Conservation (phyloP, 2,113 vertebrate species). For the Nibea albiflora region DNA sequence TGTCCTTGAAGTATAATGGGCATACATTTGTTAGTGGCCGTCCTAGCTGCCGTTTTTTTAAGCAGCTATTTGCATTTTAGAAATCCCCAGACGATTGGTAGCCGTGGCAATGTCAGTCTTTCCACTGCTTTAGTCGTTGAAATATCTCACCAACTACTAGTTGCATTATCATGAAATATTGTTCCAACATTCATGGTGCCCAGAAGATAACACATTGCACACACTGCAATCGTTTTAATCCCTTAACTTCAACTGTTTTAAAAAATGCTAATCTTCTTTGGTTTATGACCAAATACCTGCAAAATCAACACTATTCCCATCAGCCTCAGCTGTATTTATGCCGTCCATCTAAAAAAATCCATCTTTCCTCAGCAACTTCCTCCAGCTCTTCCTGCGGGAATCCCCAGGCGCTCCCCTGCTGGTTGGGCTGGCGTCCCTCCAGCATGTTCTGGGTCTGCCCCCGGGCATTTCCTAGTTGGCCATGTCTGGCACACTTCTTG, state of each 20-base stretch:
- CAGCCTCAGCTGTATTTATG: not conserved
- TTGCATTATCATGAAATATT: not conserved
- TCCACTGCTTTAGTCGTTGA: not conserved
- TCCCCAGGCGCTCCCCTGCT: conserved; percentile 25
- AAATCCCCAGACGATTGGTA: no score
- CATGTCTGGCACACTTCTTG: conserved; percentile 32
- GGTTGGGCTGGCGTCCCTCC: conserved; percentile 47
- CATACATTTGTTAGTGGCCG: no score
- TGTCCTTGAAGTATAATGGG: no score
- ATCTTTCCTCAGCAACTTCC: not conserved
- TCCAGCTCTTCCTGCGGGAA: not conserved
- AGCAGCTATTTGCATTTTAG: no score
- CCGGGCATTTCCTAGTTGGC: conserved; percentile 50
- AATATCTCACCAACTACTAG: not conserved
- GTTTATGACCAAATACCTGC: not conserved
- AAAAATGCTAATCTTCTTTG: not conserved
- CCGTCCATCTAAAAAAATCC: not conserved
- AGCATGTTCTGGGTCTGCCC: conserved; percentile 43
- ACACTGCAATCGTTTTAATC: not conserved
- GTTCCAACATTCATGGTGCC: not conserved
- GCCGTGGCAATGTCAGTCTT: not conserved
- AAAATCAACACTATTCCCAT: not conserved
- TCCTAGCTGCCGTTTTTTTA: no score
- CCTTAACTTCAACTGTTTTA: not conserved
- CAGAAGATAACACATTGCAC: not conserved